phyloP scores from a whole-genome alignment of 2,888 invertebrate genomes.

The Meganola albula region DNA sequence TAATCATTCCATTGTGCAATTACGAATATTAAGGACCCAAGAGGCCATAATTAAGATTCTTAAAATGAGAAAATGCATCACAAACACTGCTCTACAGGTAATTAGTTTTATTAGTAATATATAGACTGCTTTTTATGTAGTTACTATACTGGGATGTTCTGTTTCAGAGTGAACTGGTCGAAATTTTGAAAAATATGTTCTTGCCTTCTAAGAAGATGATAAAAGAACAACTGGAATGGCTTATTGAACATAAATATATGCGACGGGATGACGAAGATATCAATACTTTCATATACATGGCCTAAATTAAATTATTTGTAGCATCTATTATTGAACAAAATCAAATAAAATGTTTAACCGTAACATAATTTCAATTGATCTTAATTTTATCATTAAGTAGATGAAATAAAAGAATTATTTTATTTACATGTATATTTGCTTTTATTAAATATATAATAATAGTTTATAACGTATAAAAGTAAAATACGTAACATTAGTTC shows the following conservation, averaged over 20 bases:
- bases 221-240: slow-evolving; percentile 99
- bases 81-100: slow-evolving; percentile 94
- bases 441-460: slow-evolving; percentile 34
- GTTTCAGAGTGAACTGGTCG: slow-evolving; percentile 92
- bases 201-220: slow-evolving; percentile 99
- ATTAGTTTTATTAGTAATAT: slow-evolving; percentile 12
- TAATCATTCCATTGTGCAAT: slow-evolving; percentile 98
- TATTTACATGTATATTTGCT: slow-evolving; percentile 29
- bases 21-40: slow-evolving; percentile 94
- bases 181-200: slow-evolving; percentile 99
- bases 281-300: slow-evolving; percentile 98
- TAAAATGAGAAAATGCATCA: slow-evolving; percentile 97
- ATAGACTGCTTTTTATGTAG: slow-evolving; percentile 1
- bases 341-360: slow-evolving; percentile 64
- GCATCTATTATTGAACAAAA: slow-evolving; percentile 44
- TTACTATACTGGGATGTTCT: slow-evolving; percentile 7
- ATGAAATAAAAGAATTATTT: slow-evolving; percentile 31
- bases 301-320: slow-evolving; percentile 77
- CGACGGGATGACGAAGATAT: slow-evolving; percentile 97
- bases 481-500: slow-evolving; percentile 60
- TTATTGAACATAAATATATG: slow-evolving; percentile 99
- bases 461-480: slow-evolving; percentile 54
- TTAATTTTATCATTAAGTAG: slow-evolving; percentile 20
- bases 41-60: slow-evolving; percentile 99
- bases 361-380: slow-evolving; percentile 23